Percentiles rank a stretch among this genome's conserved stretches.
These are phyloP conservation scores for Ophion ellenae DNA, from an alignment of 2,888 invertebrate species.

Conservation along the genomic window DNA sequence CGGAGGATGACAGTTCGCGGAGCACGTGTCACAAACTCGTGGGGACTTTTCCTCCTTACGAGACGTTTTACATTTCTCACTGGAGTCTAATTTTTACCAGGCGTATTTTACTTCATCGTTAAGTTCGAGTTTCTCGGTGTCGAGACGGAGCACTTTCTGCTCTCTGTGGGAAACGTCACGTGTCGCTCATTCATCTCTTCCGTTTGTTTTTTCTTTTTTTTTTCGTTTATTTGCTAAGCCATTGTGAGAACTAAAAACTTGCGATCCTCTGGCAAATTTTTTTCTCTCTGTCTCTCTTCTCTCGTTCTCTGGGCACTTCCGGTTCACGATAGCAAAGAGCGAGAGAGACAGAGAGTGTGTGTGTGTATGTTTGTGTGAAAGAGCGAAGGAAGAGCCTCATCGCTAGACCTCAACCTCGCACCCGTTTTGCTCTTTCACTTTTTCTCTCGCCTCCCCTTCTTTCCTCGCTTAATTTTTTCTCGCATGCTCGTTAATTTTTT, in stretches of 20 bases:
- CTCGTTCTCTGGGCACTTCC: not conserved
- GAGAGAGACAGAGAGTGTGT: not conserved
- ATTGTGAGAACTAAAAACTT: slow-evolving; percentile 11
- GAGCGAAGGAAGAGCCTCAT: not conserved
- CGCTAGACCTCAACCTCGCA: not conserved
- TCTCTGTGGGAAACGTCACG: slow-evolving; percentile 61
- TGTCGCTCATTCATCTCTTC: slow-evolving; percentile 52
- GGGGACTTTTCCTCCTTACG: not conserved
- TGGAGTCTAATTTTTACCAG: not conserved
- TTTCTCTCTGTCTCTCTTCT: not conserved
- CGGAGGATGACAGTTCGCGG: slow-evolving; percentile 1
- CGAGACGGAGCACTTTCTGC: slow-evolving; percentile 57
- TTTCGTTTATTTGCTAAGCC: not conserved
- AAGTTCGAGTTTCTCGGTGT: slow-evolving; percentile 55
- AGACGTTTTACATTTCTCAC: not conserved
- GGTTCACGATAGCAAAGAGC: not conserved
- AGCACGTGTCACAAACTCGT: slow-evolving; percentile 6
- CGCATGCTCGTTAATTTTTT: slow-evolving; percentile 8
- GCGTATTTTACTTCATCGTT: slow-evolving; percentile 32
- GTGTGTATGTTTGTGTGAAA: not conserved
- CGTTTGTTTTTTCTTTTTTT: slow-evolving; percentile 12
- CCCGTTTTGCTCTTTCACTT: slow-evolving; percentile 11
- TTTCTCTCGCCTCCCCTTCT: not conserved
- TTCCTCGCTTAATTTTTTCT: slow-evolving; percentile 1
- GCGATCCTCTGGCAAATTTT: not conserved